Evolutionary conservation across 2,797 vertebrate species (phyloP).

Genomic region (Chlorospingus flavigularis): DNA sequence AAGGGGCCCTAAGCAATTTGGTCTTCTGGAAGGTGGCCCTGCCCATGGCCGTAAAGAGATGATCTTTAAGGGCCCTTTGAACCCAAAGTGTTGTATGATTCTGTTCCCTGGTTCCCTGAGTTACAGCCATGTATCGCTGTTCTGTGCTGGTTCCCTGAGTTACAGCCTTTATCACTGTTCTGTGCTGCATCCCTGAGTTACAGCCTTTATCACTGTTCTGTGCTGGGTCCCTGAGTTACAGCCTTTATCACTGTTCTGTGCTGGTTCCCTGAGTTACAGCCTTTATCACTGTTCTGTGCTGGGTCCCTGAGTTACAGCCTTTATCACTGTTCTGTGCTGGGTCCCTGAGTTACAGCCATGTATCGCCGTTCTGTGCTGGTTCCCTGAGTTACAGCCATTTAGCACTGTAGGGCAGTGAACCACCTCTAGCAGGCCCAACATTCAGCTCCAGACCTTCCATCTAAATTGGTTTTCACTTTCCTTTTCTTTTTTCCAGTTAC

Average conservation of each 20-base stretch:
- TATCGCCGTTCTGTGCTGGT: no score
- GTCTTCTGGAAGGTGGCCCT: background rate
- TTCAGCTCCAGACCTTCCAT: background rate
- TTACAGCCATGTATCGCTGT: background rate
- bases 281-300: accelerated
- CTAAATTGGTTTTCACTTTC: background rate
- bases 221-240: no score
- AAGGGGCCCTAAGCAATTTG: background rate
- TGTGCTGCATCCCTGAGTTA: no score
- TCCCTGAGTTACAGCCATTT: background rate
- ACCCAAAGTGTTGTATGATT: background rate
- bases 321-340: no score
- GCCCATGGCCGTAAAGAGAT: accelerated
- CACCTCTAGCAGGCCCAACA: background rate
- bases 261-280: background rate
- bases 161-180: no score
- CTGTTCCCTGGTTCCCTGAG: background rate
- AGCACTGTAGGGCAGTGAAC: background rate
- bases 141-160: no score
- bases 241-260: no score
- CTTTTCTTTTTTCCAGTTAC: background rate
- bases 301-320: no score
- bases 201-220: no score
- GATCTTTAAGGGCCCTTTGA: background rate
- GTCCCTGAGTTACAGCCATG: no score